Conservation (phyloP, 2,113 vertebrate genomes). For the Mixornis gularis region DNA sequence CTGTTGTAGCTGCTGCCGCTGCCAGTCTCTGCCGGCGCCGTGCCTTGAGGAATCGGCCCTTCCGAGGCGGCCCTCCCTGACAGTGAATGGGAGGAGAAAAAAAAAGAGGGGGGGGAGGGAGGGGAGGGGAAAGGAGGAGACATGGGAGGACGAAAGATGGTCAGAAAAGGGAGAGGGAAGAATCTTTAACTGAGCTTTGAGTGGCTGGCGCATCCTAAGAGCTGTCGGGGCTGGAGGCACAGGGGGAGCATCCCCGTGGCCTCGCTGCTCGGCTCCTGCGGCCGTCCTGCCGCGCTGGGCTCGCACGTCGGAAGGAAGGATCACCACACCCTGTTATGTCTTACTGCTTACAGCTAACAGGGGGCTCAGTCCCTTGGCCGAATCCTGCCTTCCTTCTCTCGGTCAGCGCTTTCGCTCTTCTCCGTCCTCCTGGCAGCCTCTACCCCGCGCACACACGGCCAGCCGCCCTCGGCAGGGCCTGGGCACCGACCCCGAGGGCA, state of each 20-base stretch:
- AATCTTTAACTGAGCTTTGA: constrained; percentile 61
- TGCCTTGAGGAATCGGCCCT: constrained; percentile 63
- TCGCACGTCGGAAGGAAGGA: constrained; percentile 28
- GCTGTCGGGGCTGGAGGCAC: background rate
- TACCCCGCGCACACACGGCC: background rate
- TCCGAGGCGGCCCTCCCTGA: constrained; percentile 70
- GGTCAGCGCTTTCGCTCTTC: background rate
- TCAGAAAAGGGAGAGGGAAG: constrained; percentile 68
- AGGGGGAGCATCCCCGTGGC: background rate
- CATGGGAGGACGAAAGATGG: constrained; percentile 65
- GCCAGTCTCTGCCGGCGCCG: constrained; percentile 66
- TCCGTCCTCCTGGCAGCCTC: background rate
- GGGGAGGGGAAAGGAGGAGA: constrained; percentile 62
- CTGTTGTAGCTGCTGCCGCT: constrained; percentile 70
- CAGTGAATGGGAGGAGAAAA: constrained; percentile 67
- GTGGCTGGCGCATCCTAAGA: constrained; percentile 14
- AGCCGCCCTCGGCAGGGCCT: background rate
- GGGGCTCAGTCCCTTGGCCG: constrained; percentile 31
- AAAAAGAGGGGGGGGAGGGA: constrained; percentile 54
- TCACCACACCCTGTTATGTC: constrained; percentile 68
- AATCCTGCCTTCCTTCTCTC: constrained; percentile 35
- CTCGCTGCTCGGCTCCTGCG: background rate
- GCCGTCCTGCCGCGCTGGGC: background rate
- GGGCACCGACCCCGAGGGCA: background rate
- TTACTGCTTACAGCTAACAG: constrained; percentile 61